A percentile compares a stretch with the other conserved stretches of the same genome.
Evolutionary conservation across 2,888 invertebrate species (phyloP).

Genomic region (Biston stratarius): DNA sequence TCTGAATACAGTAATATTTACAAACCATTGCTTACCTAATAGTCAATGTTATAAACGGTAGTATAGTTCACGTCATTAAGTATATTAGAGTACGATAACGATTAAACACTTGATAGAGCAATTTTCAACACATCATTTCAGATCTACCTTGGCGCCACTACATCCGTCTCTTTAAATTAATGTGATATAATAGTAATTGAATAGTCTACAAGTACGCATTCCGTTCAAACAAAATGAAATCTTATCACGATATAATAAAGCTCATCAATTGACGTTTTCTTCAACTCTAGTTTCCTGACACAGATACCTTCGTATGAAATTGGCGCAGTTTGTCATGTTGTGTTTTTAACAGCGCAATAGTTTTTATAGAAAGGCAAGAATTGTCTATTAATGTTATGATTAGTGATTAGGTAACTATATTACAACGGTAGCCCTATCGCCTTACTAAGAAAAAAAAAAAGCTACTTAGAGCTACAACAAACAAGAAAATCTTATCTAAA

Average conservation of each 20-base stretch:
- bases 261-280: neutral
- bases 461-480: no score
- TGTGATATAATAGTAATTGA: constrained; percentile 29
- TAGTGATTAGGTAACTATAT: neutral
- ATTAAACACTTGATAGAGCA: constrained; percentile 19
- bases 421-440: no score
- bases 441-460: no score
- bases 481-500: neutral
- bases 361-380: neutral
- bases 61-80: constrained; percentile 1
- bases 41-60: neutral
- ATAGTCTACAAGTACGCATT: constrained; percentile 17
- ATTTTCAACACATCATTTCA: constrained; percentile 19
- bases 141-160: constrained; percentile 36
- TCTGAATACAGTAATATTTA: no score
- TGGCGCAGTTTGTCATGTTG: constrained; percentile 6
- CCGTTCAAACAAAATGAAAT: neutral
- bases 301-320: constrained; percentile 9
- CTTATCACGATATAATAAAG: constrained; percentile 10
- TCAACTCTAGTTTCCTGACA: constrained; percentile 1
- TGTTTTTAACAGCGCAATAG: constrained; percentile 1
- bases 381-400: neutral
- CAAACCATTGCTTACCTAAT: no score
- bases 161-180: constrained; percentile 33
- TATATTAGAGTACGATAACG: constrained; percentile 6